Percentiles rank a stretch among this genome's conserved stretches.
Conservation (phyloP, 2,888 invertebrate species). For the Rhaphigaster nebulosa region DNA sequence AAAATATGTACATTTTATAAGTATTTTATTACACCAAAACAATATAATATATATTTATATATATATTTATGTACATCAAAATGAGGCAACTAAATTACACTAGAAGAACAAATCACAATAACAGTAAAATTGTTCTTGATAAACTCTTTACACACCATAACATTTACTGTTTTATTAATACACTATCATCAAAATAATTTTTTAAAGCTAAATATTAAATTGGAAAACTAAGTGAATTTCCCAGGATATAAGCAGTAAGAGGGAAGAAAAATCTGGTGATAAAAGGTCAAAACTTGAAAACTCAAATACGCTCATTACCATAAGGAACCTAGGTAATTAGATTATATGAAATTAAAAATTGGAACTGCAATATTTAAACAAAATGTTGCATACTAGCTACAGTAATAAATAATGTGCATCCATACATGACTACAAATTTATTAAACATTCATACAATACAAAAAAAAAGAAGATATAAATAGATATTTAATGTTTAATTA, state of each 20-base stretch:
- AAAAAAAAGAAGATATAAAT: background rate
- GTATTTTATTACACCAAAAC: constrained; percentile 55
- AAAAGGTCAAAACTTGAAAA: background rate
- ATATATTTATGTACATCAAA: constrained; percentile 45
- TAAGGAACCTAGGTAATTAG: background rate
- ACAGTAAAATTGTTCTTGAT: constrained; percentile 47
- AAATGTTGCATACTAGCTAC: constrained; percentile 4
- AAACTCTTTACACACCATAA: constrained; percentile 49
- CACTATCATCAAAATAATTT: constrained; percentile 17
- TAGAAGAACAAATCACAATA: background rate
- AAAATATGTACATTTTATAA: constrained; percentile 1
- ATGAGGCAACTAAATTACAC: constrained; percentile 45
- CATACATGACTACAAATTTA: constrained; percentile 20
- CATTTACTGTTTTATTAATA: constrained; percentile 40
- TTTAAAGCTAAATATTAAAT: constrained; percentile 5
- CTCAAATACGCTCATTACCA: background rate
- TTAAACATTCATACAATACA: background rate
- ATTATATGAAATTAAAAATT: constrained; percentile 12
- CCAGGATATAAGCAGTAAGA: background rate
- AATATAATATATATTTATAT: constrained; percentile 56
- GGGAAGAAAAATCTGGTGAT: constrained; percentile 15
- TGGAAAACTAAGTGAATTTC: constrained; percentile 20
- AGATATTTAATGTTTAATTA: constrained; percentile 16
- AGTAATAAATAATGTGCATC: constrained; percentile 35
- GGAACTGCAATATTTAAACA: background rate